Base-by-base conservation (phyloP, 2,888 invertebrate species). In the Pediacus dermestoides region DNA sequence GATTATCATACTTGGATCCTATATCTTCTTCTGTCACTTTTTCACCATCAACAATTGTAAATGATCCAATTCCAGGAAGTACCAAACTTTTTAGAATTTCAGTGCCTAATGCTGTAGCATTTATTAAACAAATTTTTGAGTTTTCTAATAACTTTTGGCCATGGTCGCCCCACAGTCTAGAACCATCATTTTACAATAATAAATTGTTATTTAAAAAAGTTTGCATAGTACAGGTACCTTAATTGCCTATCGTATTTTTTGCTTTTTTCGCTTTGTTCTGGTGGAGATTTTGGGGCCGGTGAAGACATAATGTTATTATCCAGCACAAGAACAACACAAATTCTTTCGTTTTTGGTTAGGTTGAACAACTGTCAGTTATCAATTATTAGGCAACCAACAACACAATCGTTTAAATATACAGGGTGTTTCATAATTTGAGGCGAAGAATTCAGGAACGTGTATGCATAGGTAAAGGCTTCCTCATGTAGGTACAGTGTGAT, bases 151-250 rank as follows among this genome's bases (percentile, higher is more conserved):
- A 77, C 47, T 77, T 71, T 71, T 99, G 99, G 0, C 99, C 99
- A 71, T 96, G 94, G 66, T 99, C 97, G 46, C 97, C 97, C 99
- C 99, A 99, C 57, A 99, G 76, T 63, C 92, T 88, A 55, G 1
- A 60, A 55, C 21, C 26, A 15, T 28, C 27, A 21, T 16, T 35
- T 14, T n/a, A 33, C n/a, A 16, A 9, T 7, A 25, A 23, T 16
- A 18, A 18, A 3, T 11, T 34, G 23, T 6, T 4, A 27, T 33
- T 9, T 28, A 34, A 37, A 25, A 27, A 27, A 22, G 9, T 11
- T 25, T 8, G 1, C 2, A 34, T 18, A 7, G 16, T 3, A 7
- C 41, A 34, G 27, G 54, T 58, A 69, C 70, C 70, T 66, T 39
- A 87, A 67, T 63, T 87, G 86, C 37, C 86, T 71, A 60, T 86